phyloP scores from a whole-genome alignment of 2,113 vertebrate genomes.

The Rhea pennata region DNA sequence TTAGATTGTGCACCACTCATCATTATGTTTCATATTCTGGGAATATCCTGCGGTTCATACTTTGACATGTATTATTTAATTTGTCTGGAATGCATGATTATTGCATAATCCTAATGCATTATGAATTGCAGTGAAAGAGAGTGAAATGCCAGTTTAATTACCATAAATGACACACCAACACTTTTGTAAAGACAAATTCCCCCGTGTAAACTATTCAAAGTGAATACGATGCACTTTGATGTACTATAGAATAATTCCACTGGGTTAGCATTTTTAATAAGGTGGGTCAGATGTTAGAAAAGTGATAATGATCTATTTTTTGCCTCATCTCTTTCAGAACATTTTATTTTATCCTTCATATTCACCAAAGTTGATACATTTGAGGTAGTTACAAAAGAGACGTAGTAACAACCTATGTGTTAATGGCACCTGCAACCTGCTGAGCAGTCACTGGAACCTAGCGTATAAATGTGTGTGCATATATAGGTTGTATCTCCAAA shows the following conservation, averaged over 20 bases:
- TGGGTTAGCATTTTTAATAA: not conserved
- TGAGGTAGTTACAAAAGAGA: not conserved
- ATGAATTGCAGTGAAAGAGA: conserved; percentile 20
- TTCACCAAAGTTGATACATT: not conserved
- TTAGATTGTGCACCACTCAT: not conserved
- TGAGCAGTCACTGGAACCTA: not conserved
- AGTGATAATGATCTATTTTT: not conserved
- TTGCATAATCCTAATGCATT: conserved; percentile 33
- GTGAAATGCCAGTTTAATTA: conserved; percentile 33
- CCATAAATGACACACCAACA: conserved; percentile 53
- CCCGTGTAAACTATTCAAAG: conserved; percentile 36
- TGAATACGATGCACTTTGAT: conserved; percentile 32
- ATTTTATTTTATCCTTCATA: not conserved
- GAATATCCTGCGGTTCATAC: not conserved
- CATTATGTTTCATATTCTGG: not conserved
- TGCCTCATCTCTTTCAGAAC: not conserved
- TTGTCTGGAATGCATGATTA: not conserved
- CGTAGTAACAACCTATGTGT: not conserved
- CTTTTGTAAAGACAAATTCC: conserved; percentile 58
- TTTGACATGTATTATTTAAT: conserved; percentile 28
- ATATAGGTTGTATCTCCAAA: not conserved
- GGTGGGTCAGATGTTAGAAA: not conserved
- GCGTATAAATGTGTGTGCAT: not conserved
- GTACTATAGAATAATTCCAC: not conserved
- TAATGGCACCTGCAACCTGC: not conserved